These are phyloP conservation scores for Crenichthys baileyi DNA, from an alignment of 2,797 vertebrate genomes.

Conservation along the genomic window DNA sequence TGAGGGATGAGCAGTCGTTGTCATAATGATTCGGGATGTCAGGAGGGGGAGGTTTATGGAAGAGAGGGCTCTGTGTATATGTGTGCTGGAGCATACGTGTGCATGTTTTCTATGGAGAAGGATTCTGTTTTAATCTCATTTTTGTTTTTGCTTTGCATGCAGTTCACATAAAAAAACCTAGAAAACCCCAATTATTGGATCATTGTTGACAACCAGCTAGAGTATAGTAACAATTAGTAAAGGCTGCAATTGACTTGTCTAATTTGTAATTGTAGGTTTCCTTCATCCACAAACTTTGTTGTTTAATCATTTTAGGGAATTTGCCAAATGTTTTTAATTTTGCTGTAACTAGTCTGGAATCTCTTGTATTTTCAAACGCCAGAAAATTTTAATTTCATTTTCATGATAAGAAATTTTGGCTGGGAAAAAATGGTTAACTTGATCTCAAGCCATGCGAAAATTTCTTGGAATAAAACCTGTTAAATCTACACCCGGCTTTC, in stretches of 20 bases:
- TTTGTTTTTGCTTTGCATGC: conserved; percentile 23
- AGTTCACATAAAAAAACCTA: conserved; percentile 2
- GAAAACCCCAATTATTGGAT: neutral
- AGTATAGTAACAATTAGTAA: conserved; percentile 28
- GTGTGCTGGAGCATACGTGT: conserved; percentile 2
- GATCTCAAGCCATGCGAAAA: conserved; percentile 52
- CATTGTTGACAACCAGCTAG: conserved; percentile 16
- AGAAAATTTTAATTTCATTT: conserved; percentile 39
- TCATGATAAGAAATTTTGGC: conserved; percentile 38
- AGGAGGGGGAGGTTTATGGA: conserved; percentile 58
- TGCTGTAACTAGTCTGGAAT: conserved; percentile 19
- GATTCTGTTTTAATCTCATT: conserved; percentile 21
- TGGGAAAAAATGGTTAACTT: conserved; percentile 43
- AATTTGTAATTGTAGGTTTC: conserved; percentile 34
- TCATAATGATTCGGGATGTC: conserved; percentile 63
- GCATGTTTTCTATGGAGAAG: conserved; percentile 2
- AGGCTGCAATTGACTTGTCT: conserved; percentile 24
- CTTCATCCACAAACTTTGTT: conserved; percentile 21
- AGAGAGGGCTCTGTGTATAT: conserved; percentile 18
- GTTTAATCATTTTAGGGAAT: conserved; percentile 23
- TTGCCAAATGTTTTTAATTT: conserved; percentile 27
- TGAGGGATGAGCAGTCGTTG: conserved; percentile 62
- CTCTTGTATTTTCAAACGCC: conserved; percentile 47
- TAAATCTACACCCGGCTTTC: conserved; percentile 43
- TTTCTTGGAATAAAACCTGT: conserved; percentile 55